phyloP scores from a whole-genome alignment of 2,113 vertebrate genomes.

The Lepisosteus oculatus region DNA sequence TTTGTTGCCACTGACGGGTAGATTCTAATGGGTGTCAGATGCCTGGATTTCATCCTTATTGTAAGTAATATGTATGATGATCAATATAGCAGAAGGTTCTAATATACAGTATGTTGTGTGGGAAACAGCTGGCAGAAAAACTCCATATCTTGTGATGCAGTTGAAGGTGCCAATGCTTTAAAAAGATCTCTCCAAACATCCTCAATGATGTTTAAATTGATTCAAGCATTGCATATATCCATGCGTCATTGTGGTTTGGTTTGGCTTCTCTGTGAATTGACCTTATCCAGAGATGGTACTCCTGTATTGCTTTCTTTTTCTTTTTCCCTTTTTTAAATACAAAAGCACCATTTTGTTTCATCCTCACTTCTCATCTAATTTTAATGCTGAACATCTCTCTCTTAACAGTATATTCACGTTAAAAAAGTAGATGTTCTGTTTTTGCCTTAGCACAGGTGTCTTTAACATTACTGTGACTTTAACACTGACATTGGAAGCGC shows the following conservation, averaged over 20 bases:
- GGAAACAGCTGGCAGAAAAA: constrained; percentile 23
- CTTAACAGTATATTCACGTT: no score
- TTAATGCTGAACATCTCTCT: no score
- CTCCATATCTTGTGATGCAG: constrained; percentile 13
- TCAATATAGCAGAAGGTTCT: constrained; percentile 33
- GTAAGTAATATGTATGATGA: constrained; percentile 29
- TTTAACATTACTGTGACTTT: no score
- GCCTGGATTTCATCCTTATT: constrained; percentile 22
- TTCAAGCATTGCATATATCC: constrained; percentile 24
- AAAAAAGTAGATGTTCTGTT: no score
- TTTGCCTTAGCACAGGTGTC: no score
- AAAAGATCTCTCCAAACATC: constrained; percentile 30
- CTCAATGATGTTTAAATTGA: constrained; percentile 32
- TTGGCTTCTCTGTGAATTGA: constrained; percentile 20
- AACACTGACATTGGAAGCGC: no score
- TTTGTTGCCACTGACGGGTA: constrained; percentile 34
- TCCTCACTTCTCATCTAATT: no score
- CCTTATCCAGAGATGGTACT: constrained; percentile 1
- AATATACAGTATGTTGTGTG: constrained; percentile 29
- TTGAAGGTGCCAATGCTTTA: constrained; percentile 26
- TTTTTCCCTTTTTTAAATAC: background rate
- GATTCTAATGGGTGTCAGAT: constrained; percentile 33
- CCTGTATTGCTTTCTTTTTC: constrained; percentile 2
- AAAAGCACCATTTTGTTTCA: no score
- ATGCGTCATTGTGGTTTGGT: constrained; percentile 18